Percentiles rank a stretch among this genome's conserved stretches.
These are phyloP conservation scores for Cephalopholis sonnerati DNA, from an alignment of 2,113 vertebrate genomes.

Conservation along the genomic window DNA sequence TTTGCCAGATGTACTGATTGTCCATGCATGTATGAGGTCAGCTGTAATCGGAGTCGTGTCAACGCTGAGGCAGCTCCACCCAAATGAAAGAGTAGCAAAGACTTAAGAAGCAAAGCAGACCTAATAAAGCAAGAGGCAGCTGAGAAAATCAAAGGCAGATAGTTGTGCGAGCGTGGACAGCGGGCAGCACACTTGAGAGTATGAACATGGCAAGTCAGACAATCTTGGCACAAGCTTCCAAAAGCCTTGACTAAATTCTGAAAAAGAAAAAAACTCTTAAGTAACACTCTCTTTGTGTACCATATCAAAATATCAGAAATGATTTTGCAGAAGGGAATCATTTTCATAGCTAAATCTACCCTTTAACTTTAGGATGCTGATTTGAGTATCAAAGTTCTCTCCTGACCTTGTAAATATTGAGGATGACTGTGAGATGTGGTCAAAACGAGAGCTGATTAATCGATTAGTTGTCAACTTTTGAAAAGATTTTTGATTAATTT, in stretches of 20 bases:
- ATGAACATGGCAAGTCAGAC: background rate
- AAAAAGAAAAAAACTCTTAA: background rate
- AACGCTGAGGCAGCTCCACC: background rate
- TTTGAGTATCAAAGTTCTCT: background rate
- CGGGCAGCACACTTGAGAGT: background rate
- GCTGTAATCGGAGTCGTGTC: background rate
- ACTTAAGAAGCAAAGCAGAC: background rate
- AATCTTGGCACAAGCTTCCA: background rate
- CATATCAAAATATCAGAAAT: background rate
- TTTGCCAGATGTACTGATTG: background rate
- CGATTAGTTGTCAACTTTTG: no score
- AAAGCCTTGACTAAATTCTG: background rate
- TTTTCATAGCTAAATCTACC: background rate
- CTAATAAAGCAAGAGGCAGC: background rate
- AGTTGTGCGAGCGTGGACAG: background rate
- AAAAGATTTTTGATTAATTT: no score
- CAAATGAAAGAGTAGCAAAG: background rate
- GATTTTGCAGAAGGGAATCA: background rate
- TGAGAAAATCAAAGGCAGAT: background rate
- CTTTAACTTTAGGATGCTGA: background rate
- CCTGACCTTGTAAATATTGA: background rate
- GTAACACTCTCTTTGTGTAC: background rate
- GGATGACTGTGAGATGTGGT: no score
- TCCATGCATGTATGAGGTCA: background rate
- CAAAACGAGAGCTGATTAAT: no score